Percentiles rank a stretch among this genome's conserved stretches.
Evolutionary conservation across 2,113 vertebrate species (phyloP).

Genomic region (Okapia johnstoni): DNA sequence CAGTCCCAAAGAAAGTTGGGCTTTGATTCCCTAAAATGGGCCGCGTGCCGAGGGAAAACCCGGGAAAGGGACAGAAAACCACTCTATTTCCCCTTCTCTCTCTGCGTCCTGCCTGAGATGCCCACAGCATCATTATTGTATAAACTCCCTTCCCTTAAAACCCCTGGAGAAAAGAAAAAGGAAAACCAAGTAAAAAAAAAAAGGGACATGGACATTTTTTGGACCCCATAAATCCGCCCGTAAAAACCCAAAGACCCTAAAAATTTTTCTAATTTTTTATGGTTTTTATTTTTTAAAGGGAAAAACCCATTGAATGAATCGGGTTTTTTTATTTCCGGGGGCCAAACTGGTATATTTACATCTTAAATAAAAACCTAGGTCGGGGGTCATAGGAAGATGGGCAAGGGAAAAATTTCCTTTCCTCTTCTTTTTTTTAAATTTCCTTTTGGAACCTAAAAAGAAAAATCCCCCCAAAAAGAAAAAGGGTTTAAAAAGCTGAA

Average conservation of each 20-base stretch:
- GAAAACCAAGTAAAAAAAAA: background rate
- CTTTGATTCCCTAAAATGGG: constrained; percentile 67
- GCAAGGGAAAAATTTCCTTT: too few species aligned
- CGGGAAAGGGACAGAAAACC: constrained; percentile 63
- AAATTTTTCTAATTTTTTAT: background rate
- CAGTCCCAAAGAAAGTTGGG: constrained; percentile 63
- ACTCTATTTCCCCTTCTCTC: constrained; percentile 10
- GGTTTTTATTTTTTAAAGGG: too few species aligned
- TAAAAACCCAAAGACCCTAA: background rate
- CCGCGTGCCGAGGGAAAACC: constrained; percentile 60
- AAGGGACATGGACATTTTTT: background rate
- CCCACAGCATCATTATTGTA: constrained; percentile 17
- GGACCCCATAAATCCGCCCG: background rate
- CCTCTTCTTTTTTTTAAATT: too few species aligned
- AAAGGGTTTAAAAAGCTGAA: too few species aligned
- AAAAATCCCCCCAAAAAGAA: too few species aligned
- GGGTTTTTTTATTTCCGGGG: too few species aligned
- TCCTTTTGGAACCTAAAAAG: too few species aligned
- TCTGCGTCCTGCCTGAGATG: constrained; percentile 36
- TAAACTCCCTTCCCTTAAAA: background rate
- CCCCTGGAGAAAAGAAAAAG: background rate
- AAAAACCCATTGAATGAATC: too few species aligned
- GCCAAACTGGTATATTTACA: too few species aligned
- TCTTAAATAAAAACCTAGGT: too few species aligned
- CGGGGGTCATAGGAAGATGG: too few species aligned